phyloP scores from a whole-genome alignment of 2,113 vertebrate species.

The human region DNA sequence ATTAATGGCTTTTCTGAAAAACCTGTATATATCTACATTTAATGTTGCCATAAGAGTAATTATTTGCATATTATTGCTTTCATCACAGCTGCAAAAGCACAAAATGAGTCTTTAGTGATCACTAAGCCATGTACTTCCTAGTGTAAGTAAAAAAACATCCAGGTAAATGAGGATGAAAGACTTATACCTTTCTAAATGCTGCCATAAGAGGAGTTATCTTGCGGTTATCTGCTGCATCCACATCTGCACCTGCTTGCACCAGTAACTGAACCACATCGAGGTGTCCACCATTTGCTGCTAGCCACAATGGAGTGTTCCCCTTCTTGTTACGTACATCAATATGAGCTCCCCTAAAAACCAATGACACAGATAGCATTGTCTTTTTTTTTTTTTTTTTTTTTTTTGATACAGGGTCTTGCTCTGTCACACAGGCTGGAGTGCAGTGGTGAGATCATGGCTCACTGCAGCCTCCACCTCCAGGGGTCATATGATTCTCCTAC shows the following conservation, averaged over 20 bases:
- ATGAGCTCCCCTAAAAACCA: constrained; percentile 92
- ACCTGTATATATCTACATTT: neutral
- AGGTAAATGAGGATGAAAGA: neutral
- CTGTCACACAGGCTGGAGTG: too few species aligned
- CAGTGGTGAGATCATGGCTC: too few species aligned
- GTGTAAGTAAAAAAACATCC: neutral
- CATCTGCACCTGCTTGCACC: constrained; percentile 96
- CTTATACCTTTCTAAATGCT: constrained; percentile 97
- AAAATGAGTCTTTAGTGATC: neutral
- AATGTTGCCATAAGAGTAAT: neutral
- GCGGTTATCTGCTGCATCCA: constrained; percentile 98
- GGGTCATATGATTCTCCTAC: too few species aligned
- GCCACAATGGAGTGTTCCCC: constrained; percentile 98
- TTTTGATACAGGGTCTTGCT: too few species aligned
- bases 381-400: neutral
- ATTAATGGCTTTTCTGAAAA: neutral
- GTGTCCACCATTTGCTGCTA: constrained; percentile 97
- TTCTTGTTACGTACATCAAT: constrained; percentile 99
- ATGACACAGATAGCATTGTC: constrained; percentile 21
- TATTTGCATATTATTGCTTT: neutral
- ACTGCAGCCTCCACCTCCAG: too few species aligned
- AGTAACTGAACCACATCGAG: constrained; percentile 98
- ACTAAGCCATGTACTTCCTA: neutral
- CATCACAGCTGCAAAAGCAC: neutral
- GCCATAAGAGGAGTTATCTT: constrained; percentile 99